A percentile compares a stretch with the other conserved stretches of the same genome.
Evolutionary conservation across 2,797 vertebrate species (phyloP).

Genomic region (Mallotus villosus): DNA sequence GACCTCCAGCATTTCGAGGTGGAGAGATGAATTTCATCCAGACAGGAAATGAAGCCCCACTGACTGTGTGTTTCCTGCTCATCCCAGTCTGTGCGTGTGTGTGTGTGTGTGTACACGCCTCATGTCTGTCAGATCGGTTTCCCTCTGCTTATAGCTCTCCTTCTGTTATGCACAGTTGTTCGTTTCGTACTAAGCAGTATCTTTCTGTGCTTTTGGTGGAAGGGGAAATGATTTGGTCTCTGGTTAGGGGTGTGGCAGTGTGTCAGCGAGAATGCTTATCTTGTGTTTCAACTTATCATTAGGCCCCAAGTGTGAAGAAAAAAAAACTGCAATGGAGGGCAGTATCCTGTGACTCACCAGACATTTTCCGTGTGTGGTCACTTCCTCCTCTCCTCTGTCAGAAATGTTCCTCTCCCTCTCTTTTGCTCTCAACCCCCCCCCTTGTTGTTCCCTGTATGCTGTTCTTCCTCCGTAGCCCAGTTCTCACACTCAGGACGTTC

Average conservation of each 20-base stretch:
- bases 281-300: neutral
- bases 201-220: neutral
- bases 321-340: slow-evolving; percentile 7
- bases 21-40: slow-evolving; percentile 57
- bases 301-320: neutral
- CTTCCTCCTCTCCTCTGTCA: slow-evolving; percentile 21
- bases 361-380: slow-evolving; percentile 20
- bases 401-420: slow-evolving; percentile 31
- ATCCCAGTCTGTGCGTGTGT: slow-evolving; percentile 31
- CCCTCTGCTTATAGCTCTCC: neutral
- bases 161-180: neutral
- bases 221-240: slow-evolving; percentile 12
- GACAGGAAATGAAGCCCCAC: slow-evolving; percentile 59
- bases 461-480: neutral
- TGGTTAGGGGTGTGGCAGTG: slow-evolving; percentile 21
- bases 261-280: slow-evolving; percentile 17
- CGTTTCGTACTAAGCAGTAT: neutral
- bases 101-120: slow-evolving; percentile 31
- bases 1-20: slow-evolving; percentile 41
- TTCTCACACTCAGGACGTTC: neutral
- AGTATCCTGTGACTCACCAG: slow-evolving; percentile 40
- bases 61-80: slow-evolving; percentile 13
- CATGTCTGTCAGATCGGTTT: slow-evolving; percentile 18
- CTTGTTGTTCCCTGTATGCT: neutral
- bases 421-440: slow-evolving; percentile 17